Evolutionary conservation across 2,797 vertebrate species (phyloP).

Genomic region (Myotis vivesi): DNA sequence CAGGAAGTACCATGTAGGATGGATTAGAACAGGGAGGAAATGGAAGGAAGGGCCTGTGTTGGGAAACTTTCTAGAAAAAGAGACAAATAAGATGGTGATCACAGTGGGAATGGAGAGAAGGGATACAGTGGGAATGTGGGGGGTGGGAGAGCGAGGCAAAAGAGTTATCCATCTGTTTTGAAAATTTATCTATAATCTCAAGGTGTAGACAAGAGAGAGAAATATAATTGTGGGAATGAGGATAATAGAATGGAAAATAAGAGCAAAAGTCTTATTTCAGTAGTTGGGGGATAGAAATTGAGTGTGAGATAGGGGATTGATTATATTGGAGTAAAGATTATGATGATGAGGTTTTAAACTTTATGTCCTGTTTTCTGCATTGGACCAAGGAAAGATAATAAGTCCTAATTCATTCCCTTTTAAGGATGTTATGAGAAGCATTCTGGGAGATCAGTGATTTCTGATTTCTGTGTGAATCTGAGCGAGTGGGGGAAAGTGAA

Average conservation of each 20-base stretch:
- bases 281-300: neutral
- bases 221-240: neutral
- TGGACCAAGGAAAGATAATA: neutral
- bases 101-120: neutral
- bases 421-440: neutral
- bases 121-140: neutral
- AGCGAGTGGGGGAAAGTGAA: neutral
- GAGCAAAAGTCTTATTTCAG: neutral
- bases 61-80: conserved; percentile 17
- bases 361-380: neutral
- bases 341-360: neutral
- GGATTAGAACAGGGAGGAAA: neutral
- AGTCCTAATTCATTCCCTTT: neutral
- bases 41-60: neutral
- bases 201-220: neutral
- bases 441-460: neutral
- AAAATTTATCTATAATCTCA: neutral
- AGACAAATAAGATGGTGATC: neutral
- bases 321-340: neutral
- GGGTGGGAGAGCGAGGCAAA: too few relatives aligned
- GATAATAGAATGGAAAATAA: neutral
- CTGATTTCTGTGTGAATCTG: neutral
- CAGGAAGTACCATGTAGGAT: neutral
- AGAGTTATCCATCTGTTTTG: neutral
- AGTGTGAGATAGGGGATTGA: neutral